Evolutionary conservation across 2,113 vertebrate species (phyloP).

Genomic region (Amia ocellicauda): DNA sequence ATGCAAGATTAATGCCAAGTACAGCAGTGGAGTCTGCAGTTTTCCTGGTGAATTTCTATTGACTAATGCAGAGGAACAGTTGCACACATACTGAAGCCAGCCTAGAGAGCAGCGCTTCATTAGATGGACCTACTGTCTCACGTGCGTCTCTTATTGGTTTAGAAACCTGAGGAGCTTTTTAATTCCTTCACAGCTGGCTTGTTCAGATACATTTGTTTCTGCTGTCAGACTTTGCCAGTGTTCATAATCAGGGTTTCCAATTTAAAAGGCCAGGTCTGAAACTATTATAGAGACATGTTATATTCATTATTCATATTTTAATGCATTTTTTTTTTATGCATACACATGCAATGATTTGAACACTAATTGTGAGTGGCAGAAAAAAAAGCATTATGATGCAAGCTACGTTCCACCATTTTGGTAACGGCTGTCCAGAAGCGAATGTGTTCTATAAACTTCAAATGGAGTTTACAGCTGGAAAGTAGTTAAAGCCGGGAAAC

Average conservation of each 20-base stretch:
- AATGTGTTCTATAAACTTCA: not conserved
- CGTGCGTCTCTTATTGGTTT: too few species aligned
- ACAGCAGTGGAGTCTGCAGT: not conserved
- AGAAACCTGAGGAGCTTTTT: too few species aligned
- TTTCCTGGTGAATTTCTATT: not conserved
- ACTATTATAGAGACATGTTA: too few species aligned
- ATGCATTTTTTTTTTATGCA: not conserved
- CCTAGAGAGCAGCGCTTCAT: not conserved
- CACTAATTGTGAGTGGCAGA: not conserved
- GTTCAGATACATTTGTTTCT: too few species aligned
- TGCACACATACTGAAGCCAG: constrained; percentile 7
- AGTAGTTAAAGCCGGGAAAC: not conserved
- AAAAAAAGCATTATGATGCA: not conserved
- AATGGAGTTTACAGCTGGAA: constrained; percentile 3
- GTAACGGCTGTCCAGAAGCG: too few species aligned
- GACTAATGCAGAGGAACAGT: not conserved
- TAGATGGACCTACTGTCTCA: not conserved
- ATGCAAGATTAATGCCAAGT: not conserved
- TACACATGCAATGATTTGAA: too few species aligned
- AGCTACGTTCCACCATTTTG: not conserved
- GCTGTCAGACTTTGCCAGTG: too few species aligned
- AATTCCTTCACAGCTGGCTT: too few species aligned
- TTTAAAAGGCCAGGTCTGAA: too few species aligned
- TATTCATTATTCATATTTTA: too few species aligned
- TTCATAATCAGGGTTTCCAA: too few species aligned